A percentile compares a stretch with the other conserved stretches of the same genome.
Conservation (phyloP, 1,140 invertebrate genomes). For the Magallana ariakensis region DNA sequence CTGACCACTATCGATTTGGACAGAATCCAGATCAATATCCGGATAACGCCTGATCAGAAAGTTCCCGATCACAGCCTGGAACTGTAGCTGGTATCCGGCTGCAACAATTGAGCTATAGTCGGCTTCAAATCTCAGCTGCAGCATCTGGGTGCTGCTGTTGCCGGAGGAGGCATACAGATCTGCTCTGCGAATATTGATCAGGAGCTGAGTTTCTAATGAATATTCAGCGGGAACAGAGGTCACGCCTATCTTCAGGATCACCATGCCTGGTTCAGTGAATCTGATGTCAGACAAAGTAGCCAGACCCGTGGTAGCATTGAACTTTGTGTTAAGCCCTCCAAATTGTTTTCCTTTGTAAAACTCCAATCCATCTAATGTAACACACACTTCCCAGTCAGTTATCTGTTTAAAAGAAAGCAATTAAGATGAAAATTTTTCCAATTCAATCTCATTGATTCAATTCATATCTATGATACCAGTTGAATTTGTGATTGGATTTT, state of each 20-base stretch:
- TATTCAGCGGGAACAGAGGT: slow-evolving; percentile 63
- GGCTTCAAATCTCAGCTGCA: slow-evolving; percentile 58
- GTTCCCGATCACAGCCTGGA: slow-evolving; percentile 50
- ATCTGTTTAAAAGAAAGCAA: slow-evolving; percentile 49
- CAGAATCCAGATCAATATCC: slow-evolving; percentile 30
- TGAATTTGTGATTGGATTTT: too few relatives aligned
- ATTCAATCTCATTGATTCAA: too few relatives aligned
- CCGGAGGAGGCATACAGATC: slow-evolving; percentile 40
- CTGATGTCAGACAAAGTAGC: slow-evolving; percentile 60
- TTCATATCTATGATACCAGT: too few relatives aligned
- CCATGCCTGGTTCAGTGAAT: slow-evolving; percentile 59
- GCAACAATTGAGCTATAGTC: slow-evolving; percentile 57
- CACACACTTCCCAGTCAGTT: slow-evolving; percentile 62
- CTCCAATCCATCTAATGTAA: slow-evolving; percentile 47
- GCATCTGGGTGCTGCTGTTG: slow-evolving; percentile 51
- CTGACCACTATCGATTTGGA: slow-evolving; percentile 16
- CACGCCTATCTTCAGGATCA: slow-evolving; percentile 59
- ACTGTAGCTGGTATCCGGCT: slow-evolving; percentile 21
- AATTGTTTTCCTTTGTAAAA: slow-evolving; percentile 55
- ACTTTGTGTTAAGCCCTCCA: slow-evolving; percentile 44
- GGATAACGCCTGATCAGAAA: slow-evolving; percentile 32
- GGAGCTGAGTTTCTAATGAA: slow-evolving; percentile 52
- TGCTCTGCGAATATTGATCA: slow-evolving; percentile 50
- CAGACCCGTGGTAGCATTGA: slow-evolving; percentile 56
- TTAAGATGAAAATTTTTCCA: too few relatives aligned